phyloP scores from a whole-genome alignment of 2,888 invertebrate genomes.

The Poecilus cupreus region DNA sequence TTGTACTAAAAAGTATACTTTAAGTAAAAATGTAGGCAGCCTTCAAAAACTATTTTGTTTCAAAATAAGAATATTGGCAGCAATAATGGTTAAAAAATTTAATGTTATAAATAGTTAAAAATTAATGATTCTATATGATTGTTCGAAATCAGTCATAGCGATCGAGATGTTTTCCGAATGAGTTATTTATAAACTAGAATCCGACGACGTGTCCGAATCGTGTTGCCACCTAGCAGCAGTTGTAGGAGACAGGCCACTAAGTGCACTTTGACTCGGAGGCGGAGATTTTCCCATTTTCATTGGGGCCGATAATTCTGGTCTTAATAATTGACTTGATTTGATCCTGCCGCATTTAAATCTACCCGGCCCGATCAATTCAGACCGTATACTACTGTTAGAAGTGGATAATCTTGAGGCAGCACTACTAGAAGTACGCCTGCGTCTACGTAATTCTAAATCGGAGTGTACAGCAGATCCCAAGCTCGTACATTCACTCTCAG shows the following conservation, averaged over 20 bases:
- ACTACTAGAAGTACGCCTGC: slow-evolving; percentile 65
- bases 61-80: too few relatives aligned
- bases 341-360: slow-evolving; percentile 33
- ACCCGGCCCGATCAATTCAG: slow-evolving; percentile 69
- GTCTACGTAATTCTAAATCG: slow-evolving; percentile 71
- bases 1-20: background rate
- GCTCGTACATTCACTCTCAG: slow-evolving; percentile 73
- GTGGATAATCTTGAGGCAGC: slow-evolving; percentile 68
- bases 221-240: slow-evolving; percentile 70
- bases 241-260: slow-evolving; percentile 76
- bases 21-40: background rate
- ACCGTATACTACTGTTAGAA: slow-evolving; percentile 71
- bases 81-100: background rate
- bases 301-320: slow-evolving; percentile 69
- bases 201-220: slow-evolving; percentile 68
- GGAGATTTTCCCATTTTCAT: slow-evolving; percentile 74
- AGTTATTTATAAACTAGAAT: slow-evolving; percentile 70
- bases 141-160: slow-evolving; percentile 29
- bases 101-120: background rate
- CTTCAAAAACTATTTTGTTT: background rate
- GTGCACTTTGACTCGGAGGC: slow-evolving; percentile 75
- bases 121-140: background rate
- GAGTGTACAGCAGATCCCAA: slow-evolving; percentile 68
- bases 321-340: slow-evolving; percentile 68
- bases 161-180: background rate